Conservation (phyloP, 2,888 invertebrate genomes). For the Heliconius charithonia region DNA sequence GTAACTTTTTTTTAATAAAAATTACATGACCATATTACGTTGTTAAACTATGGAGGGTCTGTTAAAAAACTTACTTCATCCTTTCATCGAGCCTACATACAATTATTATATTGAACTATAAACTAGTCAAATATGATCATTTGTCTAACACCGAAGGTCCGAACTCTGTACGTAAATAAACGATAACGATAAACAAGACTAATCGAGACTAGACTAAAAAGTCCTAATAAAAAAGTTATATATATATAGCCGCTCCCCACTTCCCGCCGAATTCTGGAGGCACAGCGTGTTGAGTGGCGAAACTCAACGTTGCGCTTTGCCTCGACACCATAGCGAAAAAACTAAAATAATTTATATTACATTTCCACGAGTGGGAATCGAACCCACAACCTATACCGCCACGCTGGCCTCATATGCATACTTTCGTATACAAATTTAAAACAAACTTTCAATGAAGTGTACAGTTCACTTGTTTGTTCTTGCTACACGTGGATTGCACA, state of each 20-base stretch:
- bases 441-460: constrained; percentile 53
- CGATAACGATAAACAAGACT: background rate
- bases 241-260: too few relatives aligned
- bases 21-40: background rate
- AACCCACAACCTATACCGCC: too few relatives aligned
- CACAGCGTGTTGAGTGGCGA: too few relatives aligned
- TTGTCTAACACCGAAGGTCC: background rate
- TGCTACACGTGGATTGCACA: constrained; percentile 76
- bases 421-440: constrained; percentile 61
- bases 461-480: background rate
- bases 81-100: background rate
- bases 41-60: background rate
- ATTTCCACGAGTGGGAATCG: too few relatives aligned
- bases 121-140: background rate
- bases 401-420: background rate
- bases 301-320: too few relatives aligned
- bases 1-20: background rate
- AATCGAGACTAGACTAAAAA: too few relatives aligned
- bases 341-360: too few relatives aligned
- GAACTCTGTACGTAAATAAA: background rate
- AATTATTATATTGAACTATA: background rate
- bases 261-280: too few relatives aligned
- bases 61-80: background rate
- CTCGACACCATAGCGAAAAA: too few relatives aligned
- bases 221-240: too few relatives aligned